phyloP scores from a whole-genome alignment of 2,888 invertebrate genomes.

The Isoperla grammatica region DNA sequence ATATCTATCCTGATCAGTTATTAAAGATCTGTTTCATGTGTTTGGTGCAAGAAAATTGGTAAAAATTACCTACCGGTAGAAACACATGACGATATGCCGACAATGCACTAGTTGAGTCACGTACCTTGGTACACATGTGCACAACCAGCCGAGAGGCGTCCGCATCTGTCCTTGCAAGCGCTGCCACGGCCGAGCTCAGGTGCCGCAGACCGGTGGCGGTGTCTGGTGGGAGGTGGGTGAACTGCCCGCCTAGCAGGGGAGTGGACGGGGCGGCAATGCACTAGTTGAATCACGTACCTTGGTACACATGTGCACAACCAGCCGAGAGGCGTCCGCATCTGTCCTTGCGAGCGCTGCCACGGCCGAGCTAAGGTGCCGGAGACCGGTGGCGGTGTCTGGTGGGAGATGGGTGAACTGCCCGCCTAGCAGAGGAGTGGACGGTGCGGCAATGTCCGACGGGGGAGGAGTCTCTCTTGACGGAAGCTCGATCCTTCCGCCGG shows the following conservation, averaged over 20 bases:
- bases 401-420: constrained; percentile 35
- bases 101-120: too few species aligned
- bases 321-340: constrained; percentile 49
- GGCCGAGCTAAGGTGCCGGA: constrained; percentile 40
- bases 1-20: too few species aligned
- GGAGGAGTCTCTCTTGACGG: constrained; percentile 9
- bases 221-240: constrained; percentile 36
- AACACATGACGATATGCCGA: too few species aligned
- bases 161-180: constrained; percentile 50
- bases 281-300: too few species aligned
- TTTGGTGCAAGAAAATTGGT: too few species aligned
- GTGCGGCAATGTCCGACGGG: constrained; percentile 4
- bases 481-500: constrained; percentile 50
- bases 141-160: constrained; percentile 52
- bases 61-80: too few species aligned
- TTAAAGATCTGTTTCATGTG: too few species aligned
- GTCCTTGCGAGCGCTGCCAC: constrained; percentile 52
- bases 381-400: constrained; percentile 39
- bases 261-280: neutral
- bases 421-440: neutral
- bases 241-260: constrained; percentile 12
- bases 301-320: constrained; percentile 54
- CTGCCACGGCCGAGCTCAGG: constrained; percentile 46
- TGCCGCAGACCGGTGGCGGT: constrained; percentile 39
- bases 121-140: constrained; percentile 47